Evolutionary conservation across 1,140 invertebrate genomes (phyloP).

Genomic region (Dreissena polymorpha): DNA sequence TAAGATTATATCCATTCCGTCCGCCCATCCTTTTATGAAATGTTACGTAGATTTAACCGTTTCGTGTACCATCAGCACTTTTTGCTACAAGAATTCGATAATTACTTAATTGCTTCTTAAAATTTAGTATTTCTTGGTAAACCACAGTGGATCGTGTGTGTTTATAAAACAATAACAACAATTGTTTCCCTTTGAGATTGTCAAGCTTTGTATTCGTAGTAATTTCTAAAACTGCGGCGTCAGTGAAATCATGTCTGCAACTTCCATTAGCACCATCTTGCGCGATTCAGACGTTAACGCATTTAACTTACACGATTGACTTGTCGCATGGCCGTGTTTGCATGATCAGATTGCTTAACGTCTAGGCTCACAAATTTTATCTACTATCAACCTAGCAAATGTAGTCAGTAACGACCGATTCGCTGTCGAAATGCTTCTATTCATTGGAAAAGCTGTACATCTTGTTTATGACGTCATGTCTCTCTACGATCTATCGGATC

Average conservation of each 20-base stretch:
- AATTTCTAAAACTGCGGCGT: too few relatives aligned
- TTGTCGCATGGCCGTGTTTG: background rate
- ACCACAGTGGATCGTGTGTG: too few relatives aligned
- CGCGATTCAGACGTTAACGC: background rate
- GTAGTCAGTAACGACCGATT: slow-evolving; percentile 4
- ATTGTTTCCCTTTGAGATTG: too few relatives aligned
- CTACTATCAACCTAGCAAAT: slow-evolving; percentile 27
- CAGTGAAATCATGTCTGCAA: too few relatives aligned
- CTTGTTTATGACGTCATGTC: slow-evolving; percentile 14
- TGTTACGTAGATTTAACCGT: background rate
- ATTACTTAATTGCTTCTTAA: too few relatives aligned
- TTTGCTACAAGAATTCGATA: too few relatives aligned
- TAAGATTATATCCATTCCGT: background rate
- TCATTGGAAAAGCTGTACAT: background rate
- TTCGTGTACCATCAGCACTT: too few relatives aligned
- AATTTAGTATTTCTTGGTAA: too few relatives aligned
- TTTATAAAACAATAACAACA: too few relatives aligned
- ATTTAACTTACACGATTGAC: background rate
- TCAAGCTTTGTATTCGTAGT: too few relatives aligned
- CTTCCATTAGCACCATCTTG: too few relatives aligned
- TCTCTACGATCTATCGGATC: slow-evolving; percentile 30
- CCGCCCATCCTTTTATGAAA: background rate
- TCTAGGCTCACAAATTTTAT: background rate
- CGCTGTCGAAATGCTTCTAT: too few relatives aligned
- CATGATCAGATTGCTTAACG: slow-evolving; percentile 15